A percentile compares a stretch with the other conserved stretches of the same genome.
phyloP scores from a whole-genome alignment of 2,113 vertebrate species.

The Dolichallabes microphthalmus region DNA sequence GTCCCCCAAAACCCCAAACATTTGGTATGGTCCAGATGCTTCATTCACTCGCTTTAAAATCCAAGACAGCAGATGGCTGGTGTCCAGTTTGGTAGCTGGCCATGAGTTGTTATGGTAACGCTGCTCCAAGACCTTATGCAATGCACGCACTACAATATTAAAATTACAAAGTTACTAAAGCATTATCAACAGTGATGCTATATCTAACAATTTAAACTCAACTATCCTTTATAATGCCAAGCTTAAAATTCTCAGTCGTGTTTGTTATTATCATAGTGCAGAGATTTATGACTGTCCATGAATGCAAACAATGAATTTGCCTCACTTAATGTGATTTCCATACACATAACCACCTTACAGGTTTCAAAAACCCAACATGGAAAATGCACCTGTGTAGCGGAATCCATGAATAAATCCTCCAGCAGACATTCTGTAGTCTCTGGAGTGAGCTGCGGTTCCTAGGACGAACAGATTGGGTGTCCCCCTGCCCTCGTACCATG shows the following conservation, averaged over 20 bases:
- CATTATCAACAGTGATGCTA: background rate
- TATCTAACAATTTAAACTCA: background rate
- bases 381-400: slow-evolving; percentile 87
- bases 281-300: background rate
- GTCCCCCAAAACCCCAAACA: slow-evolving; percentile 92
- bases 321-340: background rate
- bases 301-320: background rate
- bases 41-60: slow-evolving; percentile 87
- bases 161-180: background rate
- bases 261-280: background rate
- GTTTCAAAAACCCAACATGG: background rate
- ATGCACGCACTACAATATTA: slow-evolving; percentile 75
- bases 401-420: slow-evolving; percentile 97
- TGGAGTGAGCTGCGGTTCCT: slow-evolving; percentile 87
- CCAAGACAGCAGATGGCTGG: slow-evolving; percentile 83
- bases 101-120: slow-evolving; percentile 84
- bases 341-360: background rate
- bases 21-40: slow-evolving; percentile 93
- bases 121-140: slow-evolving; percentile 85
- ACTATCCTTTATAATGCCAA: background rate
- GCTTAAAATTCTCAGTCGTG: background rate
- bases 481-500: slow-evolving; percentile 84
- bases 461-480: slow-evolving; percentile 85
- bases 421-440: slow-evolving; percentile 89
- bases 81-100: slow-evolving; percentile 73